A percentile compares a stretch with the other conserved stretches of the same genome.
Conservation (phyloP, 2,113 vertebrate species). For the Pelobates fuscus region DNA sequence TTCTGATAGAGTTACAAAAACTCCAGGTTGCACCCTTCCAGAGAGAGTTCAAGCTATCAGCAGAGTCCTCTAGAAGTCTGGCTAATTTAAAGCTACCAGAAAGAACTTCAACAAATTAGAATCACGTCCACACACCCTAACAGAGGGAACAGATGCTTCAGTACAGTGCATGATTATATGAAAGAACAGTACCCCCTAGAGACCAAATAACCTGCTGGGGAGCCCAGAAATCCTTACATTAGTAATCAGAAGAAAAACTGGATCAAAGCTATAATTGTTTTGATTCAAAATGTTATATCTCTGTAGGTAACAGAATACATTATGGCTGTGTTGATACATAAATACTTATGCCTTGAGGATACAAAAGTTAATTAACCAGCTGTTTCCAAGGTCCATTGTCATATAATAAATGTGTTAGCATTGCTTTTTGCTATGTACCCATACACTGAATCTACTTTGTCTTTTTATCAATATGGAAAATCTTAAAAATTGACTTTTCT, state of each 20-base stretch:
- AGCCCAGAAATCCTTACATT: background rate
- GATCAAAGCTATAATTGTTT: conserved; percentile 10
- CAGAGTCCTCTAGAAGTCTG: no score
- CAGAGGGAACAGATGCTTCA: no score
- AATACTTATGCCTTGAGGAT: conserved; percentile 35
- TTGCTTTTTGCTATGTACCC: conserved; percentile 19
- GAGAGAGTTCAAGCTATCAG: no score
- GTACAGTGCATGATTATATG: no score
- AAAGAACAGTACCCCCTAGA: no score
- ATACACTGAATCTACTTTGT: conserved; percentile 11
- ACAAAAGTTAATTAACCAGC: conserved; percentile 38
- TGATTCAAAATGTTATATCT: conserved; percentile 17
- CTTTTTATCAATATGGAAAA: conserved; percentile 21
- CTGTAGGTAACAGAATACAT: conserved; percentile 23
- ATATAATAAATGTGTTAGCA: conserved; percentile 38
- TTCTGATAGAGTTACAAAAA: no score
- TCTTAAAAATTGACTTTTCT: conserved; percentile 10
- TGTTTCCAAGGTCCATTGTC: conserved; percentile 14
- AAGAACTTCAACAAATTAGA: no score
- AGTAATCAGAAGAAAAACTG: background rate
- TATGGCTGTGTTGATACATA: background rate
- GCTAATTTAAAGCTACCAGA: no score
- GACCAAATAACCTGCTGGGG: no score
- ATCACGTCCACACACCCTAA: no score
- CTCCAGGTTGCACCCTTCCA: no score